phyloP scores from a whole-genome alignment of 2,888 invertebrate genomes.

The Platycnemis pennipes region DNA sequence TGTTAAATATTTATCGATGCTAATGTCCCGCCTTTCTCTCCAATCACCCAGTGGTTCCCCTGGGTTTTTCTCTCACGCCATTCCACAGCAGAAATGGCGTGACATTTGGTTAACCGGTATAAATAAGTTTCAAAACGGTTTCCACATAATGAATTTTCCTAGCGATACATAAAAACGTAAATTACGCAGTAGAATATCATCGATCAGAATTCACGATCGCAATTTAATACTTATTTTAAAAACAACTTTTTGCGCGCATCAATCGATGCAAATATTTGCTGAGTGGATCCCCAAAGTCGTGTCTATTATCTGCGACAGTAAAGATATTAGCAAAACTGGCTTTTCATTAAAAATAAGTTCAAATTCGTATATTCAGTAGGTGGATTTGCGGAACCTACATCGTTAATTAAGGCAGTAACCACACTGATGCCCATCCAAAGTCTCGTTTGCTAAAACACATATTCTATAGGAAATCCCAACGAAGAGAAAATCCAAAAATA shows the following conservation, averaged over 20 bases:
- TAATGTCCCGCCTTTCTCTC: constrained; percentile 51
- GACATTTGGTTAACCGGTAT: constrained; percentile 32
- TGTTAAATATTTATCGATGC: constrained; percentile 64
- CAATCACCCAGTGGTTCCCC: constrained; percentile 38
- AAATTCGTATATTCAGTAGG: background rate
- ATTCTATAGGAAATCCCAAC: background rate
- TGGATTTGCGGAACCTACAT: background rate
- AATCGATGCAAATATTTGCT: no score
- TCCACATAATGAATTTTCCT: background rate
- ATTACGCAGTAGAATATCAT: no score
- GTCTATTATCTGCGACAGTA: background rate
- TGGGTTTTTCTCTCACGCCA: background rate
- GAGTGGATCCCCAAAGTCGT: no score
- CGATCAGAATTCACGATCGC: no score
- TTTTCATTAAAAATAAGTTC: background rate
- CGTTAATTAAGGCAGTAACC: background rate
- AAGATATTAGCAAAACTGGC: background rate
- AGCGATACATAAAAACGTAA: no score
- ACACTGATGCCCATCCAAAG: background rate
- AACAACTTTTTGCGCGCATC: no score
- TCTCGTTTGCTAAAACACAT: background rate
- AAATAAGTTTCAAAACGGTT: constrained; percentile 22
- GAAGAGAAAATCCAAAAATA: background rate
- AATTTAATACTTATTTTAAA: no score
- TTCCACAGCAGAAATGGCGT: background rate